Conservation (phyloP, 2,888 invertebrate species). For the Tipula confusa region DNA sequence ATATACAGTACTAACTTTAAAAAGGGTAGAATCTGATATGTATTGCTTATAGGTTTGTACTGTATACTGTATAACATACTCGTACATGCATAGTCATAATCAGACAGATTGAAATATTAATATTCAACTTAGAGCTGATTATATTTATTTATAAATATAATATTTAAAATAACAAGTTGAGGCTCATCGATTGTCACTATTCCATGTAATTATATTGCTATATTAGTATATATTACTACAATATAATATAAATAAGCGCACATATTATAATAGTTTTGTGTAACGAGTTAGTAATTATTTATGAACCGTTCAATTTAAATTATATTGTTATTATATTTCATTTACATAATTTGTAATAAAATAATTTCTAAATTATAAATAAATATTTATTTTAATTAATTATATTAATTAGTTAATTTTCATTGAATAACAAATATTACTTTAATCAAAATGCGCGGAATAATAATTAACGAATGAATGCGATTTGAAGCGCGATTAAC, state of each 20-base stretch:
- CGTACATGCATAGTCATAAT: neutral
- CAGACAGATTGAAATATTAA: slow-evolving; percentile 7
- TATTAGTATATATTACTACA: no score
- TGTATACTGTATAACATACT: neutral
- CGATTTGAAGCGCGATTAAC: no score
- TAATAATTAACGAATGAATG: neutral
- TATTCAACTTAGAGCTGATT: neutral
- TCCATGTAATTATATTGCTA: slow-evolving; percentile 36
- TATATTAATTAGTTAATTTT: neutral
- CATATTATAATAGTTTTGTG: neutral
- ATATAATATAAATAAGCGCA: slow-evolving; percentile 26
- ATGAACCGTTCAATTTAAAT: slow-evolving; percentile 27
- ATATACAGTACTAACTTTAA: neutral
- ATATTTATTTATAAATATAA: neutral
- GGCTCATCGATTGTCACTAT: slow-evolving; percentile 37
- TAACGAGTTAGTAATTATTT: slow-evolving; percentile 28
- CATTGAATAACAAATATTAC: neutral
- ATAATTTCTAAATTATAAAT: neutral
- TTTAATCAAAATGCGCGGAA: neutral
- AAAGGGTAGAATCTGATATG: neutral
- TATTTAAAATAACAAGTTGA: slow-evolving; percentile 4
- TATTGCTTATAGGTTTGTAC: neutral
- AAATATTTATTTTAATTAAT: neutral
- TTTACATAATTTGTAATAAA: neutral
- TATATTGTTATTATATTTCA: neutral